Evolutionary conservation across 2,113 vertebrate species (phyloP).

Genomic region (Pollimyrus isidori): DNA sequence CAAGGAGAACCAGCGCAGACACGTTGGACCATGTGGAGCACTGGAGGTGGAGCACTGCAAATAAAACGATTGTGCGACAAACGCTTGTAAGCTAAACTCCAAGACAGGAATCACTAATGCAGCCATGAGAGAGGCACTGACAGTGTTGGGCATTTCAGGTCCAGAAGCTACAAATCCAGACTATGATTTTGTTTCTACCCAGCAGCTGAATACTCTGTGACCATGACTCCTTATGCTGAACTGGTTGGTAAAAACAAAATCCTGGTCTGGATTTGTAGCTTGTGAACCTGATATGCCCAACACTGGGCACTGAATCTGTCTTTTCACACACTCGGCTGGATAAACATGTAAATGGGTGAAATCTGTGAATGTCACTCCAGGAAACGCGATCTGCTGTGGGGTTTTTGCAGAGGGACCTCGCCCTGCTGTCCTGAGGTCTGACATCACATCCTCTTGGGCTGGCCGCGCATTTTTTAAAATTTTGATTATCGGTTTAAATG

Average conservation of each 20-base stretch:
- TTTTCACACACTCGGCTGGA: not conserved
- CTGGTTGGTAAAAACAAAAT: too few species aligned
- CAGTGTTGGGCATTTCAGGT: too few species aligned
- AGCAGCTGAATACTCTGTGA: too few species aligned
- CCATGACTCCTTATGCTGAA: too few species aligned
- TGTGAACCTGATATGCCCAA: too few species aligned
- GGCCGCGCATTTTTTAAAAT: not conserved
- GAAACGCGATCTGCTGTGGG: not conserved
- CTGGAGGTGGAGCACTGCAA: not conserved
- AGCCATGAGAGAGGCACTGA: not conserved
- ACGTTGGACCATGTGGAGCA: not conserved
- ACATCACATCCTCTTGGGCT: not conserved
- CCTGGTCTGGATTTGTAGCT: too few species aligned
- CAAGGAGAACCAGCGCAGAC: not conserved
- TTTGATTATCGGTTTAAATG: not conserved
- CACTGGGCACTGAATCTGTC: not conserved
- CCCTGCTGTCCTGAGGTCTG: not conserved
- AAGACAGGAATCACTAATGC: not conserved
- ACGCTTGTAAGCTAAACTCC: not conserved
- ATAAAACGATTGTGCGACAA: not conserved
- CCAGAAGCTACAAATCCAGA: too few species aligned
- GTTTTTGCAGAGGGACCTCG: not conserved
- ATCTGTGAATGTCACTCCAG: not conserved
- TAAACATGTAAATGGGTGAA: not conserved
- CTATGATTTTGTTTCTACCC: too few species aligned